A percentile compares a stretch with the other conserved stretches of the same genome.
phyloP scores from a whole-genome alignment of 2,797 vertebrate species.

The Sylvilagus floridanus region DNA sequence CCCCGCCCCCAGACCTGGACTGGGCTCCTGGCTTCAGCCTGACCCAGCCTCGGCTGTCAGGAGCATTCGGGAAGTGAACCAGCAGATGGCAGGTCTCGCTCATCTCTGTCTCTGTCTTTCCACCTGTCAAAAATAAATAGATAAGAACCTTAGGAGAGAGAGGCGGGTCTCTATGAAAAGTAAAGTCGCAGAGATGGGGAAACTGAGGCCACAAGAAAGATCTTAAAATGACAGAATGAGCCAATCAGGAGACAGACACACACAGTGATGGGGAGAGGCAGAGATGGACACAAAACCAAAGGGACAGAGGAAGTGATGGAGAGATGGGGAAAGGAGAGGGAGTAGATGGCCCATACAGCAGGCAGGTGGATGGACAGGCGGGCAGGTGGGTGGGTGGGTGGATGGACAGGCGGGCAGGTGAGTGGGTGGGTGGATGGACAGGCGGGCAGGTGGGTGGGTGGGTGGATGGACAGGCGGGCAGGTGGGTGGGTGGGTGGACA shows the following conservation, averaged over 20 bases:
- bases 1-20: too few species aligned
- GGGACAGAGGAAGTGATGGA: rapidly evolving
- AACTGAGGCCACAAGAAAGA: background rate
- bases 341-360: too few species aligned
- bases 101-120: too few species aligned
- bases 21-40: too few species aligned
- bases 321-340: background rate
- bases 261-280: background rate
- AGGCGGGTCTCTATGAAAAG: background rate
- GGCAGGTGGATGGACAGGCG: background rate
- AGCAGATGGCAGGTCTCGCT: too few species aligned
- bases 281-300: background rate
- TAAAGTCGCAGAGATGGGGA: background rate
- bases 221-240: background rate
- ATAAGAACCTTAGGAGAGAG: background rate
- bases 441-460: background rate
- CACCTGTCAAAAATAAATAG: too few species aligned
- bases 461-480: too few species aligned
- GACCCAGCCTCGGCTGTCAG: too few species aligned
- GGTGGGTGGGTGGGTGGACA: too few species aligned
- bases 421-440: background rate
- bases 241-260: background rate
- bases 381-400: too few species aligned
- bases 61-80: too few species aligned
- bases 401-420: too few species aligned